Base-by-base conservation (phyloP, 2,113 vertebrate genomes). In the Argyrosomus japonicus region DNA sequence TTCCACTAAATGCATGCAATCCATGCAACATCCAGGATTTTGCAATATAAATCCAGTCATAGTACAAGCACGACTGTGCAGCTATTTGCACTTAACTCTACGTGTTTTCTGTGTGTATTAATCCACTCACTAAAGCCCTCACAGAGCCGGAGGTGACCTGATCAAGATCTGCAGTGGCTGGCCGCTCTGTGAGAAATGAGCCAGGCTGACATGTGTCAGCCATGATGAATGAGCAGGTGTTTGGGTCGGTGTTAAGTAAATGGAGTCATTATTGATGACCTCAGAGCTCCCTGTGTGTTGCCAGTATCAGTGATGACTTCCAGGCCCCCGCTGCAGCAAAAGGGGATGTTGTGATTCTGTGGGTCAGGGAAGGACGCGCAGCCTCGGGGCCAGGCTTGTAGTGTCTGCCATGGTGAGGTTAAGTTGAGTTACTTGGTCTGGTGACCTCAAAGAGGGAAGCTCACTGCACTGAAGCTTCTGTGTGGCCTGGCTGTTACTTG, bases 211-310 rank as follows among this genome's bases (percentile, higher is more conserved):
- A 82, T 77, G 81, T 86, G 88, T 93, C 92, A 78, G 85, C 86
- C 17, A 0, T 90, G 92, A 93, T 89, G 64, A 89, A 93, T 80
- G 87, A 87, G 88, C 87, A 90, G 90, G 87, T 93, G 93, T 93
- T 91, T 79, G 86, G 80, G 88, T 89, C 77, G 18, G 84, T 87
- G 92, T 94, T 91, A 93, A 91, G 89, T 91, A 93, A 92, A 93
- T 92, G 88, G 87, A 89, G 84, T 90, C 88, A 88, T 94, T 94
- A 93, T 90, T 85, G 87, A 93, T 88, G 89, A 93, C 92, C 89
- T 87, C 79, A 50, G 73, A 75, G 88, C 76, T 77, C 84, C 65
- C 74, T 77, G 85, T 85, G 87, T 91, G 90, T 75, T 87, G 77
- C 75, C 78, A 79, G 89, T 85, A 89, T 88, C 82, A 54, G 62